Percentiles rank a stretch among this genome's conserved stretches.
Evolutionary conservation across 2,888 invertebrate species (phyloP).

Genomic region (Rotaria magnacalcarata): DNA sequence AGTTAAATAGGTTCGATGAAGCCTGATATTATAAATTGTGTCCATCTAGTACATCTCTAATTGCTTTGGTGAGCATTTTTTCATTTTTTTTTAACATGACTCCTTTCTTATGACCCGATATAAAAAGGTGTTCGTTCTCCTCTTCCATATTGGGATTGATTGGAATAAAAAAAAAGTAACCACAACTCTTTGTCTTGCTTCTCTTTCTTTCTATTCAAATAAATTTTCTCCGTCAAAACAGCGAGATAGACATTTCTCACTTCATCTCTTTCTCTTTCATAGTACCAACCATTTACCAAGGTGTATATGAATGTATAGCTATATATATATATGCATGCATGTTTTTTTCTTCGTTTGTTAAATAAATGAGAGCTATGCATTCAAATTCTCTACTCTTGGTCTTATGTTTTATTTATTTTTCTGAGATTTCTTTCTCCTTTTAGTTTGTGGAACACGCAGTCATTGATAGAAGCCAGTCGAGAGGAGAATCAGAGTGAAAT

Average conservation of each 20-base stretch:
- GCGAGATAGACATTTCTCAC: not conserved
- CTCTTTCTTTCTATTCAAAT: not conserved
- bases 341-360: not conserved
- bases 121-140: not conserved
- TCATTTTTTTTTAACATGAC: not conserved
- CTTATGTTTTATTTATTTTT: not conserved
- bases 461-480: not conserved
- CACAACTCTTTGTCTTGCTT: not conserved
- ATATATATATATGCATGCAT: not conserved
- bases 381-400: not conserved
- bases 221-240: not conserved
- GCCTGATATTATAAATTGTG: not conserved
- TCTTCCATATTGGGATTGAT: not conserved
- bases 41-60: not conserved
- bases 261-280: slow-evolving; percentile 2
- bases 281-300: not conserved
- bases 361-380: not conserved
- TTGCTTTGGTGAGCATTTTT: not conserved
- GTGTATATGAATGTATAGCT: not conserved
- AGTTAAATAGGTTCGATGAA: not conserved
- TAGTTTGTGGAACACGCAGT: not conserved
- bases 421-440: not conserved
- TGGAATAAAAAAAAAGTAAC: slow-evolving; percentile 7
- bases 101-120: not conserved
- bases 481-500: not conserved